phyloP scores from a whole-genome alignment of 2,113 vertebrate species.

The Crypturellus undulatus region DNA sequence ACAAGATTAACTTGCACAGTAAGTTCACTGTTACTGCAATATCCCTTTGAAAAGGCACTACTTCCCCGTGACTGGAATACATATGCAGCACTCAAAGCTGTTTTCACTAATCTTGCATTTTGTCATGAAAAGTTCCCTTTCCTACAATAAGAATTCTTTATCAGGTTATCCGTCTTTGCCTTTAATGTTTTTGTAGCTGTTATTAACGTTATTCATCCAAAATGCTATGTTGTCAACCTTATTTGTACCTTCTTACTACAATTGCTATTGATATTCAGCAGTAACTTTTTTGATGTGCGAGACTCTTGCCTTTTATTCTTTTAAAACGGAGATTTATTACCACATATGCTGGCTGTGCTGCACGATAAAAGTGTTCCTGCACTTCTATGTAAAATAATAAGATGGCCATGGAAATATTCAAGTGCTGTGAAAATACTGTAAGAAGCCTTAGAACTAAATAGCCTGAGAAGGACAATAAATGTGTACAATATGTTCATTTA shows the following conservation, averaged over 20 bases:
- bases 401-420: neutral
- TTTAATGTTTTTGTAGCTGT: neutral
- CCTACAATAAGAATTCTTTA: neutral
- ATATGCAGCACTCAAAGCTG: no score
- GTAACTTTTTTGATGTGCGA: neutral
- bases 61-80: neutral
- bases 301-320: neutral
- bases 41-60: neutral
- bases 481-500: accelerated
- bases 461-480: neutral
- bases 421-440: neutral
- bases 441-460: neutral
- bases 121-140: neutral
- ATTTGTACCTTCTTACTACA: neutral
- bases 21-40: neutral
- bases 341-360: neutral
- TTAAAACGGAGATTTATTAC: neutral
- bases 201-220: neutral
- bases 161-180: neutral
- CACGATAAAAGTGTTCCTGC: neutral
- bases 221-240: neutral
- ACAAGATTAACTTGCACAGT: neutral
- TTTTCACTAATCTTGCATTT: neutral
- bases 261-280: neutral
- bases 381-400: neutral